Base-by-base conservation (phyloP, 2,888 invertebrate genomes). In the Himalopsyche tibetana region DNA sequence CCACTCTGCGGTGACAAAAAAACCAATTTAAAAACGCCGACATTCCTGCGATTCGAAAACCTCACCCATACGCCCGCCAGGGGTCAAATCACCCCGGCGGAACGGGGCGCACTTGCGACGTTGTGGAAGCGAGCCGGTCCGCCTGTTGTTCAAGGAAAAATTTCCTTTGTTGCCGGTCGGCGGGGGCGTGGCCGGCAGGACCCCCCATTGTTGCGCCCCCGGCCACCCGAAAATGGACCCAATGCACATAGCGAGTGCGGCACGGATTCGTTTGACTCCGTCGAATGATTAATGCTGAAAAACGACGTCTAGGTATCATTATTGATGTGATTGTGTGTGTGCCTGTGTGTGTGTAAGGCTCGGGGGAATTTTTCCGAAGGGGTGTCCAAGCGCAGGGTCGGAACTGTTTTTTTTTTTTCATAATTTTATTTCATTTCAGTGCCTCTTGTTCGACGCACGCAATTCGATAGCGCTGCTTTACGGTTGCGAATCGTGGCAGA, bases 91-190 rank as follows among this genome's bases (percentile, higher is more conserved):
- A 56, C 19, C 19, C 28, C 42, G 40, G n/a, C 36, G 17, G 12
- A 79, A 79, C 74, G 38, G 9, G 0, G 17, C 9, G 51, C 55
- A 84, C 51, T 36, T 84, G 28, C 74, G 74, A 74, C 74, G 36
- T 79, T 74, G 55, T 40, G 42, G n/a, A 3, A 6, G 11, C 63
- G n/a, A 42, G 56, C n/a, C 8, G 42, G 28, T 28, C 11, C 15
- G 55, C 28, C 4, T 19, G 63, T 19, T 42, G 5, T 83, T 69
- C 42, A 83, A 83, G 83, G 83, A 69, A 69, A 83, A 82, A 40
- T 84, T 82, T 84, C 81, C 84, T 84, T 84, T 84, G 84, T 84
- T 84, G 42, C 11, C 11, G n/a, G 17, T 36, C n/a, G 28, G 19
- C 36, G 63, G 28, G 45, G 84, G 84, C 84, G 84, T 84, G 84